These are phyloP conservation scores for Meloidogyne exigua DNA, from an alignment of 1,140 invertebrate genomes.

Conservation along the genomic window DNA sequence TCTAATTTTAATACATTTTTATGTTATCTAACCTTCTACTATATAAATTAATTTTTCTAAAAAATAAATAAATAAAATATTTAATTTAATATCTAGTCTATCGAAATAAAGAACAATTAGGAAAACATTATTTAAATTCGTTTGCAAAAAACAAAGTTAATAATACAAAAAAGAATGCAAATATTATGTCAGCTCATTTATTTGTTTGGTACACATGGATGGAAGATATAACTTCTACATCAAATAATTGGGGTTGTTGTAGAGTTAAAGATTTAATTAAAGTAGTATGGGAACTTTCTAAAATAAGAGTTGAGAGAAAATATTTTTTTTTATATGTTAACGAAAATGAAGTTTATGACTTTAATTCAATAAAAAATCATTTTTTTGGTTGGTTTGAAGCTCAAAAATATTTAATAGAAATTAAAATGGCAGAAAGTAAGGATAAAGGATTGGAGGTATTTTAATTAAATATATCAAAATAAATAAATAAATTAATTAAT, in stretches of 20 bases:
- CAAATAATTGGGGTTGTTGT: background rate
- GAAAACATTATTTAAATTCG: too few relatives aligned
- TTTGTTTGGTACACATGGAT: background rate
- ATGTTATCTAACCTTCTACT: too few relatives aligned
- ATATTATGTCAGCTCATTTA: background rate
- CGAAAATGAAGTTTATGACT: background rate
- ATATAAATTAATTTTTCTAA: too few relatives aligned
- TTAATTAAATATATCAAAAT: too few relatives aligned
- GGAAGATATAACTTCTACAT: background rate
- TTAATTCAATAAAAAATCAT: background rate
- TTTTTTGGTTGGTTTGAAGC: background rate
- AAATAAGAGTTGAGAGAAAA: background rate
- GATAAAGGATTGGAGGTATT: background rate
- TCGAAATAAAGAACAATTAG: slow-evolving; percentile 2
- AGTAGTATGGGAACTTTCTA: background rate
- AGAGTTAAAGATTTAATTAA: background rate
- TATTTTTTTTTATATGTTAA: background rate
- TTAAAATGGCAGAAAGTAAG: background rate
- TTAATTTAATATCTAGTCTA: background rate
- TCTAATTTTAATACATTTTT: too few relatives aligned
- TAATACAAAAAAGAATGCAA: background rate
- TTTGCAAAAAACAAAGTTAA: background rate
- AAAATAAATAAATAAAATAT: too few relatives aligned
- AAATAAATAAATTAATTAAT: too few relatives aligned
- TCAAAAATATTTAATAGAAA: background rate